These are phyloP conservation scores for Ranitomeya variabilis DNA, from an alignment of 2,113 vertebrate genomes.

Conservation along the genomic window DNA sequence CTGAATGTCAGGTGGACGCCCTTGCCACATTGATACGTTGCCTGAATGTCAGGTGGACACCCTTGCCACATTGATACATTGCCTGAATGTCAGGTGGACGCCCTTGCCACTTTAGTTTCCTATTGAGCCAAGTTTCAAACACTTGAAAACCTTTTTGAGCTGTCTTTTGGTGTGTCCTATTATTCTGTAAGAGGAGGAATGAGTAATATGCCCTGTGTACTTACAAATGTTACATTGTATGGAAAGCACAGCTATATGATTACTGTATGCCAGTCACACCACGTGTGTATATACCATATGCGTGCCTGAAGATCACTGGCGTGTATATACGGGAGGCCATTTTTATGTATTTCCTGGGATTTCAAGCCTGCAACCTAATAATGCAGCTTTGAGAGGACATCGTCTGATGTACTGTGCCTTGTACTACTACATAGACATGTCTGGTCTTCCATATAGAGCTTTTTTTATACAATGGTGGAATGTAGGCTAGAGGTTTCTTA, in stretches of 20 bases:
- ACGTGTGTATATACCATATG: neutral
- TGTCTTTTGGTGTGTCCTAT: neutral
- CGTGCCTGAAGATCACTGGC: neutral
- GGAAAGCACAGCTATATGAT: neutral
- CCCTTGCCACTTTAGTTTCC: neutral
- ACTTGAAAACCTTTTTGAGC: neutral
- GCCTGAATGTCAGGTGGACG: neutral
- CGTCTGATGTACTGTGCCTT: slow-evolving; percentile 36
- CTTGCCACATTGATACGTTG: neutral
- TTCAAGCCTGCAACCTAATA: neutral
- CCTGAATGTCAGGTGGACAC: neutral
- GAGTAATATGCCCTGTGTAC: neutral
- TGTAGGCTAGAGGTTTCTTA: neutral
- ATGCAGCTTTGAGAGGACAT: slow-evolving; percentile 11
- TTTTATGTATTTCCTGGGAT: too few species aligned
- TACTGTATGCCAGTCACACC: too few species aligned
- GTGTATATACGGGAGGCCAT: too few species aligned
- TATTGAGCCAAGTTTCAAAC: neutral
- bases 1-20: neutral
- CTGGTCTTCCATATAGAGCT: neutral
- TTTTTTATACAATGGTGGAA: neutral
- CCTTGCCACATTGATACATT: neutral
- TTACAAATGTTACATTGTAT: neutral
- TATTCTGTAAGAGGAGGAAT: neutral
- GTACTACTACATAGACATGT: neutral